phyloP scores from a whole-genome alignment of 2,888 invertebrate species.

The Leptothorax acervorum region DNA sequence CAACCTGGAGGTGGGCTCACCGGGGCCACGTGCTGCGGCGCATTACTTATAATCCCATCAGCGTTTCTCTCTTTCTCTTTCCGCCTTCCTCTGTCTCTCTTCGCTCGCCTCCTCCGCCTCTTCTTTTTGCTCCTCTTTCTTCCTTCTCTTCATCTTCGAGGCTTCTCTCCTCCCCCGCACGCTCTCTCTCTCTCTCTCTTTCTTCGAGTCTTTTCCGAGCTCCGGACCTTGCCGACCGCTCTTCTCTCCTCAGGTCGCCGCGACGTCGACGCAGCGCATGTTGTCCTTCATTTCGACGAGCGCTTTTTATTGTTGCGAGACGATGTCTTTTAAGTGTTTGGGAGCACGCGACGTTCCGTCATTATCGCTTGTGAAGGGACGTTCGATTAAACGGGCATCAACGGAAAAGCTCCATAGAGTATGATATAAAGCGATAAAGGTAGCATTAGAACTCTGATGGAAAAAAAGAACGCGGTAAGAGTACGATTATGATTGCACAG shows the following conservation, averaged over 20 bases:
- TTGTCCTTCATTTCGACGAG: slow-evolving; percentile 52
- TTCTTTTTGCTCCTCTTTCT: slow-evolving; percentile 53
- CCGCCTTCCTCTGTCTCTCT: slow-evolving; percentile 52
- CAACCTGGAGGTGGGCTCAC: slow-evolving; percentile 82
- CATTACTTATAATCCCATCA: slow-evolving; percentile 85
- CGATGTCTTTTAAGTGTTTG: slow-evolving; percentile 54
- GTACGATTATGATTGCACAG: slow-evolving; percentile 34
- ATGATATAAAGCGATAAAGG: neutral
- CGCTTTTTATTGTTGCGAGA: slow-evolving; percentile 53
- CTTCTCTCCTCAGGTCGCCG: slow-evolving; percentile 42
- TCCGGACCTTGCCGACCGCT: slow-evolving; percentile 45
- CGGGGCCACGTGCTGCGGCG: slow-evolving; percentile 84
- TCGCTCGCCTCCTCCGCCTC: slow-evolving; percentile 45
- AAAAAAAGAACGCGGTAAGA: slow-evolving; percentile 43
- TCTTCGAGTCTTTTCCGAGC: slow-evolving; percentile 57
- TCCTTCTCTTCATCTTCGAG: slow-evolving; percentile 56
- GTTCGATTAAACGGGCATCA: slow-evolving; percentile 25
- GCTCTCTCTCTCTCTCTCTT: slow-evolving; percentile 67
- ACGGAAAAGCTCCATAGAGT: neutral
- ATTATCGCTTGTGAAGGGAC: slow-evolving; percentile 27
- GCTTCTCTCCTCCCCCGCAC: slow-evolving; percentile 61
- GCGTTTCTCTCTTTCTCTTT: slow-evolving; percentile 74
- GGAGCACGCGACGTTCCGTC: slow-evolving; percentile 50
- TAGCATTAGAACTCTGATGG: neutral
- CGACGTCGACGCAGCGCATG: slow-evolving; percentile 45